Percentiles rank a stretch among this genome's conserved stretches.
Conservation (phyloP, 2,888 invertebrate species). For the Tenthredo notha region DNA sequence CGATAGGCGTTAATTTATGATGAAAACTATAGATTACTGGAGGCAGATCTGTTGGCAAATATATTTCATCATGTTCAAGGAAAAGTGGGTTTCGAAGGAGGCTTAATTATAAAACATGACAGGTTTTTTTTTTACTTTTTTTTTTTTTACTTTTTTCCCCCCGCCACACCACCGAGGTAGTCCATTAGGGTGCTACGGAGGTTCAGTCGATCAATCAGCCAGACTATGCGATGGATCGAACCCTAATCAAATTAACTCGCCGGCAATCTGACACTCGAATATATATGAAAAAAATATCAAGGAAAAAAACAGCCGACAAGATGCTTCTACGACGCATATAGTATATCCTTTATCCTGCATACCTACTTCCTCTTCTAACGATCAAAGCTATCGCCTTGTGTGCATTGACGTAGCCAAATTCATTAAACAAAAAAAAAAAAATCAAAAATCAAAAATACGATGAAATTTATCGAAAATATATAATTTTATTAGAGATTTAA, state of each 20-base stretch:
- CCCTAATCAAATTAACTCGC: slow-evolving; percentile 55
- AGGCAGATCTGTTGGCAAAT: background rate
- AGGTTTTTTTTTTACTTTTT: slow-evolving; percentile 9
- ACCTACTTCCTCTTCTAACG: background rate
- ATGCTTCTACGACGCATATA: background rate
- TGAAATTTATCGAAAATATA: too few species aligned
- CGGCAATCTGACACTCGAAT: slow-evolving; percentile 49
- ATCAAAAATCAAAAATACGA: background rate
- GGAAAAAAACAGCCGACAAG: background rate
- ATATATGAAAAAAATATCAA: background rate
- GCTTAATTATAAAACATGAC: slow-evolving; percentile 55
- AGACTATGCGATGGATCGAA: slow-evolving; percentile 45
- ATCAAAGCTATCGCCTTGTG: background rate
- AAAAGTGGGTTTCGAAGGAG: slow-evolving; percentile 23
- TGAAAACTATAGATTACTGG: background rate
- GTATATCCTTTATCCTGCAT: background rate
- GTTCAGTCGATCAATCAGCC: slow-evolving; percentile 53
- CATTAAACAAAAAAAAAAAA: background rate
- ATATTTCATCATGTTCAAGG: slow-evolving; percentile 17
- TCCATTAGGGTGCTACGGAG: slow-evolving; percentile 50
- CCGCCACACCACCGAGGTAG: background rate
- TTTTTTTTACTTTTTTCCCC: background rate
- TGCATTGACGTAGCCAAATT: background rate
- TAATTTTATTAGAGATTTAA: too few species aligned
- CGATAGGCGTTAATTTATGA: background rate